A percentile compares a stretch with the other conserved stretches of the same genome.
Conservation (phyloP, 2,113 vertebrate species). For the Mystacornis crossleyi region DNA sequence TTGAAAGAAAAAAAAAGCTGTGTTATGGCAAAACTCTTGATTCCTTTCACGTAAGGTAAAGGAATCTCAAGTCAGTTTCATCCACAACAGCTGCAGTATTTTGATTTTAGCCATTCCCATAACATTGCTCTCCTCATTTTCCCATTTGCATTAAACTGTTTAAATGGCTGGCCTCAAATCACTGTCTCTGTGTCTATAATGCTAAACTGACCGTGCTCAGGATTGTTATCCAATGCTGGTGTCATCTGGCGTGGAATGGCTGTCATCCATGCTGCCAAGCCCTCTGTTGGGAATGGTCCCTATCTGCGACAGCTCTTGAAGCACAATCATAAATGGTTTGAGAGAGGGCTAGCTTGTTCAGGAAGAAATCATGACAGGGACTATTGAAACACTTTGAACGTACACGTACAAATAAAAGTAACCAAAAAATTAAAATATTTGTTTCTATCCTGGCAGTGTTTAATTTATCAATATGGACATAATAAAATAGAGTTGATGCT, state of each 20-base stretch:
- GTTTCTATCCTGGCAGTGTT: neutral
- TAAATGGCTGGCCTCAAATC: neutral
- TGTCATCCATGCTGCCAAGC: neutral
- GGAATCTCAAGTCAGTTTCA: neutral
- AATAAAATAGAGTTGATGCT: neutral
- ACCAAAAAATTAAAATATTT: neutral
- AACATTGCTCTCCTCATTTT: neutral
- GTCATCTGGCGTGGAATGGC: neutral
- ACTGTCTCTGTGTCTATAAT: neutral
- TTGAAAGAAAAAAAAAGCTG: rapidly evolving
- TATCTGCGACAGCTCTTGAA: neutral
- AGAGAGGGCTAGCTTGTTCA: neutral
- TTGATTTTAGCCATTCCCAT: neutral
- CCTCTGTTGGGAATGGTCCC: neutral
- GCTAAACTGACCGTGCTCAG: neutral
- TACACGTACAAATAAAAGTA: rapidly evolving
- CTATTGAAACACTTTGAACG: neutral
- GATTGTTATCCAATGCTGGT: neutral
- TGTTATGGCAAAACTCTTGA: neutral
- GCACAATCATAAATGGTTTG: neutral
- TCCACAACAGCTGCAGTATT: neutral
- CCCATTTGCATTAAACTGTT: neutral
- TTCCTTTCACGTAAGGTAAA: neutral
- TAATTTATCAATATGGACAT: neutral
- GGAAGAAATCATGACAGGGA: neutral